Evolutionary conservation across 2,797 vertebrate genomes (phyloP).

Genomic region (Corythornis leucogaster): DNA sequence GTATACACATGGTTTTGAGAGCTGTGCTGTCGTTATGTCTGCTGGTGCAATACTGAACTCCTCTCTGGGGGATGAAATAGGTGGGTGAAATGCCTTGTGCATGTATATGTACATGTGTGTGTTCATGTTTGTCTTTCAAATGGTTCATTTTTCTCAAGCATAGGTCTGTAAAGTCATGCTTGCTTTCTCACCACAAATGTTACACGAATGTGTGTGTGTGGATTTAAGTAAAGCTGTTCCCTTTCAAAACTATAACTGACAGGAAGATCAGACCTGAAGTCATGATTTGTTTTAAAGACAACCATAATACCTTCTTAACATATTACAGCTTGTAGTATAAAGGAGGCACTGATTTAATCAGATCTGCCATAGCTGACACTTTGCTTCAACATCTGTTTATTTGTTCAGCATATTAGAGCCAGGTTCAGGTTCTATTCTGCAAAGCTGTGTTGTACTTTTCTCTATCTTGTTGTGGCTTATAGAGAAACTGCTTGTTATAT

Average conservation of each 20-base stretch:
- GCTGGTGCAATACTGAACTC: conserved; percentile 96
- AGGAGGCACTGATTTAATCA: not conserved
- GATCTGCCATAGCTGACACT: not conserved
- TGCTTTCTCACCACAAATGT: not conserved
- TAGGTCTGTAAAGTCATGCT: not conserved
- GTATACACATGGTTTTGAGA: conserved; percentile 80
- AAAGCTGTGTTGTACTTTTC: not conserved
- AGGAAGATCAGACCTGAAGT: not conserved
- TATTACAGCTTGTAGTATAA: not conserved
- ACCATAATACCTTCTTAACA: not conserved
- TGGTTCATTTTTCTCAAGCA: not conserved
- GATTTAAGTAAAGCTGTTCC: not conserved
- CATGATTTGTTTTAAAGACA: not conserved
- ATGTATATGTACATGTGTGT: not conserved
- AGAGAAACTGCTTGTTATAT: not conserved
- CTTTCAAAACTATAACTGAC: not conserved
- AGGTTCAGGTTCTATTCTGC: not conserved
- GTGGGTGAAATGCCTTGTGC: conserved; percentile 80
- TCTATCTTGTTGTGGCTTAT: not conserved
- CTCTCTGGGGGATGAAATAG: conserved; percentile 94
- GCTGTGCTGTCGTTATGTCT: conserved; percentile 95
- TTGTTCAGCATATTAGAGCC: not conserved
- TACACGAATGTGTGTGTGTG: not conserved
- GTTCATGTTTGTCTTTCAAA: not conserved
- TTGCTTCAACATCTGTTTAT: not conserved